Base-by-base conservation (phyloP, 2,797 vertebrate species). In the Cottoperca gobio region DNA sequence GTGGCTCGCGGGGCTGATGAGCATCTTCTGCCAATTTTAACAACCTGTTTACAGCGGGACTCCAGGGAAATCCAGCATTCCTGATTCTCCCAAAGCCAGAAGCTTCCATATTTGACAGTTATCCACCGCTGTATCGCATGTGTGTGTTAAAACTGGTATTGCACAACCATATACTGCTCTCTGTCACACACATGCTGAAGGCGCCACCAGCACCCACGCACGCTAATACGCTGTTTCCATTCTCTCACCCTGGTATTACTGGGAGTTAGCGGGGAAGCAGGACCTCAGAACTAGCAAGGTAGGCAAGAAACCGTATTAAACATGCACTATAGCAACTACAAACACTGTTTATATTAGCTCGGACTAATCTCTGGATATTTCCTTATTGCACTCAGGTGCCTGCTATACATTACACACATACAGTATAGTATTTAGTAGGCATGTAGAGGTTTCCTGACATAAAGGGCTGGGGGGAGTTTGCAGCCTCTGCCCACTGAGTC, bases 141-240 rank as follows among this genome's bases (percentile, higher is more conserved):
- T 52, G 65, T 59, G 77, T 81, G 83, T 69, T 61, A 86, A 65
- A 60, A 61, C 26, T 1, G 54, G 54, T 23, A 23, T 55, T 50
- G 35, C 77, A 57, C 75, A 57, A 60, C 35, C 65, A 61, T 60
- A 7, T 0, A 28, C 46, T 21, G 46, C 72, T 31, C 21, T 19
- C 43, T 7, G 6, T 68, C 39, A 79, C 60, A 64, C 57, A 28
- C 62, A 66, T n/a, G 33, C 64, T 53, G 39, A 60, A 35, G 52
- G 66, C 57, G 23, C 40, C 21, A 48, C 66, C 54, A 63, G 62
- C 63, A 64, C 64, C 57, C 76, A 78, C 83, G 63, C 46, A 39
- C 37, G 9, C 54, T 75, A 70, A 79, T 81, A 1, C 35, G 48
- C 55, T 43, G 48, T 91, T 90, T 91, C 91, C 86, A 90, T 88